Percentiles rank a stretch among this genome's conserved stretches.
Evolutionary conservation across 2,888 invertebrate genomes (phyloP).

Genomic region (Drosophila silvestris): DNA sequence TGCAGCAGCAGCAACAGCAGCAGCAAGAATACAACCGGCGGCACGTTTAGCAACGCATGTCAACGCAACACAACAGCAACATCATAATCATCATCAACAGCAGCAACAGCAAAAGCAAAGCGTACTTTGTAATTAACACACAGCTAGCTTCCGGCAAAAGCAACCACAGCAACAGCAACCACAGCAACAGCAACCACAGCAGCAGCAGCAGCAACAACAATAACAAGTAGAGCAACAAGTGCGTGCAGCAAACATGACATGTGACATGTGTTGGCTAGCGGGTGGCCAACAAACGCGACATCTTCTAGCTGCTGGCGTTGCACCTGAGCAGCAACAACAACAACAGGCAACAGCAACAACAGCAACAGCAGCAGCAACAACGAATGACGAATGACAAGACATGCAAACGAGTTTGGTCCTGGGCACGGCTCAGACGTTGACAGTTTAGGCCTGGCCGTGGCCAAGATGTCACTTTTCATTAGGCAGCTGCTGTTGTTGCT

Average conservation of each 20-base stretch:
- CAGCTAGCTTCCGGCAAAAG: slow-evolving; percentile 74
- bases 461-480: slow-evolving; percentile 85
- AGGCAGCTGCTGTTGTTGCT: slow-evolving; percentile 61
- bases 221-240: slow-evolving; percentile 54
- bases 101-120: slow-evolving; percentile 48
- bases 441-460: slow-evolving; percentile 79
- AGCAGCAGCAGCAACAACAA: slow-evolving; percentile 16
- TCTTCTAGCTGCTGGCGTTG: slow-evolving; percentile 81
- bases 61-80: slow-evolving; percentile 76
- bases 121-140: slow-evolving; percentile 75
- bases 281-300: slow-evolving; percentile 77
- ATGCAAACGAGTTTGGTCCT: slow-evolving; percentile 65
- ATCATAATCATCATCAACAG: slow-evolving; percentile 64
- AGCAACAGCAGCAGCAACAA: slow-evolving; percentile 35
- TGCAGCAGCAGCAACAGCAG: slow-evolving; percentile 33
- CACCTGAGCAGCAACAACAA: slow-evolving; percentile 57
- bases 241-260: slow-evolving; percentile 70
- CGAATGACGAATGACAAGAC: slow-evolving; percentile 74
- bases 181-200: slow-evolving; percentile 10
- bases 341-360: slow-evolving; percentile 20
- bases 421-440: slow-evolving; percentile 69
- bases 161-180: slow-evolving; percentile 24
- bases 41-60: slow-evolving; percentile 83
- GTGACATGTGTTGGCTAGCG: slow-evolving; percentile 77
- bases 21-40: slow-evolving; percentile 60